These are phyloP conservation scores for Luehdorfia chinensis DNA, from an alignment of 1,140 invertebrate genomes.

Conservation along the genomic window DNA sequence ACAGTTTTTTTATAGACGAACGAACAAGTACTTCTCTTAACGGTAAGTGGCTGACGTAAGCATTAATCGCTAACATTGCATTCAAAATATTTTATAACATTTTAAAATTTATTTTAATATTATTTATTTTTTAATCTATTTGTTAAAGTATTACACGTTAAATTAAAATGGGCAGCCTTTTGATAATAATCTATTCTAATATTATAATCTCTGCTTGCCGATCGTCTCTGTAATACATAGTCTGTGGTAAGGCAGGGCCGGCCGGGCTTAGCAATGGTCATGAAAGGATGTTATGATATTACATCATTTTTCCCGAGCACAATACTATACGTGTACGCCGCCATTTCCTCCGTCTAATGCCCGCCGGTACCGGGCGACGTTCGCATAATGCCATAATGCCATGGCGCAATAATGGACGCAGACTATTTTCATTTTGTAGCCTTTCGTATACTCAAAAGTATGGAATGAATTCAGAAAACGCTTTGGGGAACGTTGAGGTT, in stretches of 20 bases:
- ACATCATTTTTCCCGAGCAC: slow-evolving; percentile 64
- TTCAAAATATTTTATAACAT: too few species aligned
- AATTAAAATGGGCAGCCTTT: too few species aligned
- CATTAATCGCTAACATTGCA: too few species aligned
- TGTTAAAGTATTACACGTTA: too few species aligned
- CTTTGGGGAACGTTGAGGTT: neutral
- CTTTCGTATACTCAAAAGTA: slow-evolving; percentile 2
- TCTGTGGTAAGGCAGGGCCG: slow-evolving; percentile 13
- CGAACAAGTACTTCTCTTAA: too few species aligned
- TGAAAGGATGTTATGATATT: slow-evolving; percentile 71
- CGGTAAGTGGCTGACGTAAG: too few species aligned
- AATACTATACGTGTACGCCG: slow-evolving; percentile 46
- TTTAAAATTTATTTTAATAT: too few species aligned
- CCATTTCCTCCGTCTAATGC: slow-evolving; percentile 67
- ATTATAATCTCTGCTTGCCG: too few species aligned
- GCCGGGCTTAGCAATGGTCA: slow-evolving; percentile 59
- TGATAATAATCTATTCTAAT: too few species aligned
- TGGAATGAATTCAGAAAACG: slow-evolving; percentile 15
- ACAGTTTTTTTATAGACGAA: too few species aligned
- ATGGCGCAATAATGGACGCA: slow-evolving; percentile 27
- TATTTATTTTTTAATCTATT: too few species aligned
- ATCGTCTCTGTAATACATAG: too few species aligned
- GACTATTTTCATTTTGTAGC: slow-evolving; percentile 43
- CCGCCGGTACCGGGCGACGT: slow-evolving; percentile 24
- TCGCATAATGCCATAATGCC: slow-evolving; percentile 40